Evolutionary conservation across 1,140 invertebrate genomes (phyloP).

Genomic region (Scaptomyza montana): DNA sequence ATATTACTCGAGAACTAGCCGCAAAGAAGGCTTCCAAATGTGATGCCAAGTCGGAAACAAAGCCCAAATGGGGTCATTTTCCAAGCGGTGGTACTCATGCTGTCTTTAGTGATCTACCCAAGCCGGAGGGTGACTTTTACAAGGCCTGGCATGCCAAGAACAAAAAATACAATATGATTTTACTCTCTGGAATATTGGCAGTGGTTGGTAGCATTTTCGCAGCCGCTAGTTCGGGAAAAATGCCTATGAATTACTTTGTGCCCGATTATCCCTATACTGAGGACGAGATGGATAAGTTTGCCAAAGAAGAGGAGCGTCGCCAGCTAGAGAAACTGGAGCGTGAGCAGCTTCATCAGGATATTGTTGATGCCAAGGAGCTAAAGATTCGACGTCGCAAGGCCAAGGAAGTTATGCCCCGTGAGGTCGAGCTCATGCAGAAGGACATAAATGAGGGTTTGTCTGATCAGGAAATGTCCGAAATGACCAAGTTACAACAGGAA

Average conservation of each 20-base stretch:
- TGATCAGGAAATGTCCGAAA: slow-evolving; percentile 50
- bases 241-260: slow-evolving; percentile 19
- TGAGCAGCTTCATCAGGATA: slow-evolving; percentile 49
- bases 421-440: slow-evolving; percentile 67
- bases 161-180: slow-evolving; percentile 56
- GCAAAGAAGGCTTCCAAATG: slow-evolving; percentile 36
- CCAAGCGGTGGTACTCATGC: slow-evolving; percentile 63
- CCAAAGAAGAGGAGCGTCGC: slow-evolving; percentile 49
- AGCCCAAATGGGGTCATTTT: slow-evolving; percentile 47
- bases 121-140: slow-evolving; percentile 58
- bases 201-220: slow-evolving; percentile 25
- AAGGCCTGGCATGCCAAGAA: slow-evolving; percentile 54
- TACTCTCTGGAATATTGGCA: slow-evolving; percentile 45
- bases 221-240: background rate
- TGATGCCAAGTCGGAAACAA: background rate
- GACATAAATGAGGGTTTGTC: slow-evolving; percentile 57
- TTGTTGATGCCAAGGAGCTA: slow-evolving; percentile 49
- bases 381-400: slow-evolving; percentile 55
- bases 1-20: slow-evolving; percentile 23
- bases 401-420: slow-evolving; percentile 60
- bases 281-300: slow-evolving; percentile 61
- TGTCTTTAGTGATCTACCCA: slow-evolving; percentile 55
- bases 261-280: slow-evolving; percentile 67
- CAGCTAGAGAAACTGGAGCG: slow-evolving; percentile 49
- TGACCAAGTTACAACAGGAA: slow-evolving; percentile 39